Base-by-base conservation (phyloP, 2,888 invertebrate species). In the Agrotis segetum region DNA sequence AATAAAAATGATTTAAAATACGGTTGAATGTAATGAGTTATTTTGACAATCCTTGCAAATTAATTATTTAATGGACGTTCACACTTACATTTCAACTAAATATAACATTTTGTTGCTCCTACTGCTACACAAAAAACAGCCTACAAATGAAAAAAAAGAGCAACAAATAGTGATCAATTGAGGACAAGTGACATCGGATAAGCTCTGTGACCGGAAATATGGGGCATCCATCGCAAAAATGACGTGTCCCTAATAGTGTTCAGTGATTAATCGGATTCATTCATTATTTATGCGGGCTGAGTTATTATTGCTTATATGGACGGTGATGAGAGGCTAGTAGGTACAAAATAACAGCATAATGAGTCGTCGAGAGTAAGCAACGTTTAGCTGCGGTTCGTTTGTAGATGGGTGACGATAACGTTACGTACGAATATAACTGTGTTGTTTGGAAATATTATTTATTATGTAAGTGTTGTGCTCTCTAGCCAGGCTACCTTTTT, bases 221-320 rank as follows among this genome's bases (percentile, higher is more conserved):
- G 61, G 44, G 65, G 24, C 65, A 76, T 76, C 62, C 76, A 76
- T 77, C 66, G 72, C 52, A 72, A 63, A 72, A 66, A 55, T 72
- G 66, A 46, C 77, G 47, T 55, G 66, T 29, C 13, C 66, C 40
- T 72, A 77, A 66, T 77, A 71, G 56, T 47, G 21, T 62, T 9
- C 29, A 40, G 66, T 77, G 77, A 76, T 76, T 71, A 76, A 76
- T 77, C 59, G 53, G 7, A 63, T 70, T 53, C 49, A 75, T 60
- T 64, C 55, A 73, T 71, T 73, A 73, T 71, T 56, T 71, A 56
- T 64, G 55, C 13, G 9, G 5, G 13, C 9, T 44, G 29, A 16
- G 73, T 49, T 49, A 49, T 63, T 55, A 71, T 72, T 44, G 14
- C 17, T 4, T 29, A 7, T 17, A 14, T 0, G 52, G 13, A 11